Evolutionary conservation across 2,113 vertebrate species (phyloP), one percentile per base, ranked within the genome.

Genomic region (Alligator sinensis): DNA sequence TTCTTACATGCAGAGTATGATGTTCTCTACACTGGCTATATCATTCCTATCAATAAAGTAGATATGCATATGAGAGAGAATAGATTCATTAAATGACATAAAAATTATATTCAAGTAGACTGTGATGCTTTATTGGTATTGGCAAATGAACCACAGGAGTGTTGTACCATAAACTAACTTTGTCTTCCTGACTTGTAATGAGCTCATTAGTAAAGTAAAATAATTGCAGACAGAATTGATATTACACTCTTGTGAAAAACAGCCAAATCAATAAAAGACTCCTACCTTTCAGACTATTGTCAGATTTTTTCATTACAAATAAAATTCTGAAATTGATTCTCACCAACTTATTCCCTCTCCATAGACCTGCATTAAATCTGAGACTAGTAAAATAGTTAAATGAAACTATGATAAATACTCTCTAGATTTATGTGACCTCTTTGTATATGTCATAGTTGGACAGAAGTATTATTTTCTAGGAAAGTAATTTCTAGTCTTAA

Each of bases 161-260:
- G 55, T 95, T 93, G 55, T 94, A 86, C 84, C 25, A 54, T 74
- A 79, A 92, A 89, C 74, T 94, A 96, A 96, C 92, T 80, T 84
- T 95, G 87, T 95, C 92, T 94, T 92, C 89, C 92, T 91, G 79
- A 22, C 54, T 95, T 91, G 70, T 96, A 96, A 97, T 94, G 89
- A 93, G 91, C 89, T 97, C 94, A 94, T 97, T 97, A 97, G 89
- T 93, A 97, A 95, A 96, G 89, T 87, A 95, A 91, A 96, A 91
- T 96, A 94, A 96, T 96, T 96, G 96, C 80, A 93, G 87, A 63
- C 82, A 78, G 95, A 90, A 88, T 93, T 96, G 62, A 59, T 83
- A 86, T 80, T 80, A 87, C 6, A 11, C 30, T 60, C 55, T 77
- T 85, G 79, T 83, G 91, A 77, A 93, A 93, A 94, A 60, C 25